Evolutionary conservation across 2,113 vertebrate species (phyloP), one percentile per base, ranked within the genome.

Genomic region (Athene cunicularia): DNA sequence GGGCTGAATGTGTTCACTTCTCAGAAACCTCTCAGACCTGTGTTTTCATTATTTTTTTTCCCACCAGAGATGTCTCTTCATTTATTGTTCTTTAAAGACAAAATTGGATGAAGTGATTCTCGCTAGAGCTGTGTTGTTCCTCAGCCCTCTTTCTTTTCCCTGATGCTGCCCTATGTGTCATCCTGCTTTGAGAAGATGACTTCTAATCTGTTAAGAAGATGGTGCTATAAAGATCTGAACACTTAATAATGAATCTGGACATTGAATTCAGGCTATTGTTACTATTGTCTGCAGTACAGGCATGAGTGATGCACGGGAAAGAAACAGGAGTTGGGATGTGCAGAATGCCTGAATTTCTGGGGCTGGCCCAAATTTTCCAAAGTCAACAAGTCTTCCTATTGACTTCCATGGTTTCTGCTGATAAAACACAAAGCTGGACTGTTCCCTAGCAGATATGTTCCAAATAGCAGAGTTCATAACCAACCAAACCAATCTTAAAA

Each of bases 81-180:
- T 95, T 96, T 94, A 64, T 93, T 96, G 87, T 93, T 95, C 96
- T 96, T 96, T 93, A 91, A 96, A 94, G 90, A n/a, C 77, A 82
- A 73, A 85, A 90, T 93, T 80, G 85, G 93, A 80, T 94, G 92
- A 96, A 95, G 94, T 33, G 59, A 92, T 90, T 94, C 94, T 96
- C 75, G 66, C 92, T 80, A 50, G 79, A 88, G 90, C 92, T 43
- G 52, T 92, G 79, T 80, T 96, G 85, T 90, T 94, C 92, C 95
- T 95, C 82, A 80, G 30, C 81, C 92, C 68, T 88, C 89, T 93
- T 95, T 95, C 90, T 95, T 94, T 94, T 82, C 88, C 82, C 94
- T 62, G 75, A 71, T 80, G 89, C 89, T 94, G 87, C 96, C 90
- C 95, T 91, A 0, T 66, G 74, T 96, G 96, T 96, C 95, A 90